Evolutionary conservation across 2,797 vertebrate genomes (phyloP), one percentile per base, ranked within the genome.

Genomic region (Chaenodraco wilsoni): DNA sequence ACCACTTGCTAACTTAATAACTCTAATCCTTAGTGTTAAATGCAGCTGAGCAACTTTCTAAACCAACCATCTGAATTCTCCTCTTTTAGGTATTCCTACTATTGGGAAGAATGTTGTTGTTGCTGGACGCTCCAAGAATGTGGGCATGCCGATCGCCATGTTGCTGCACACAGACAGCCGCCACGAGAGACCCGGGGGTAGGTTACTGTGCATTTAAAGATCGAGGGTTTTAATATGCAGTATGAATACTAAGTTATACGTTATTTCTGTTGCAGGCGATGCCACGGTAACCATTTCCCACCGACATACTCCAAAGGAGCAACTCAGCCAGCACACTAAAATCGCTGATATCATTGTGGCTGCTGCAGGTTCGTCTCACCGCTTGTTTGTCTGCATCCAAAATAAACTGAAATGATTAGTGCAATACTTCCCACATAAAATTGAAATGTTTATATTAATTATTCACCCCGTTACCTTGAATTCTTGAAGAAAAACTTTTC

Each of bases 61-160:
- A 58, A 3, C 11, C 0, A 64, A 64, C 3, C 1, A 44, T n/a
- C 19, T 3, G 0, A 15, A 0, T 3, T 16, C 37, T 50, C 4
- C 0, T 48, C 57, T 17, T 41, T 0, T 70, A 99, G 98, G 98
- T 56, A 99, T 99, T 87, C 95, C 96, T 0, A 99, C 98, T 0
- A 81, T 97, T 48, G 98, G 98, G 37, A 98, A 97, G 93, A 99
- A 99, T 0, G 97, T 99, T 8, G 91, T 99, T 40, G 98, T 99
- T 61, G 97, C 97, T 0, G 98, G 98, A 41, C 95, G 98, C 61
- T 98, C 98, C 0, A 99, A 99, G 90, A 99, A 99, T 0, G 98
- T 99, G 14, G 98, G 98, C 1, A 99, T 99, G 98, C 98, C 98
- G 46, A 98, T 99, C 0, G 98, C 98, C 1, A 99, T 99, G 98